phyloP scores from a whole-genome alignment of 2,797 vertebrate species.

The Centroberyx gerrardi region DNA sequence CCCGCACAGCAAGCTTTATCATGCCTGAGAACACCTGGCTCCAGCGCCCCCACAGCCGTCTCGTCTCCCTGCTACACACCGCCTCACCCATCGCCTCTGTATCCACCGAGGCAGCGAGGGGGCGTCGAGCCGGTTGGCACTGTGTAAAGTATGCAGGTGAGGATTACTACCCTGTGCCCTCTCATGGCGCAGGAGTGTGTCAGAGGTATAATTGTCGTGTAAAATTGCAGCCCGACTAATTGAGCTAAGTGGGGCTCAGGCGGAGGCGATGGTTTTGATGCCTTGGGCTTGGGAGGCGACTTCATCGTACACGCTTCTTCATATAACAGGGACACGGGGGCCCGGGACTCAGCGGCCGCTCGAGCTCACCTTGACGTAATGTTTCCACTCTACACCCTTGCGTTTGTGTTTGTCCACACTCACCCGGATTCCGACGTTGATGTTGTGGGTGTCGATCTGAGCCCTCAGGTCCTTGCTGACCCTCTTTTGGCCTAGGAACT shows the following conservation, averaged over 20 bases:
- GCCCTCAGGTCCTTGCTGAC: constrained; percentile 96
- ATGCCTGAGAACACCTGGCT: constrained; percentile 89
- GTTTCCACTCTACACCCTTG: neutral
- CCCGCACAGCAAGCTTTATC: constrained; percentile 88
- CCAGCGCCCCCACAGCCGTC: constrained; percentile 71
- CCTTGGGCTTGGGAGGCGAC: constrained; percentile 39
- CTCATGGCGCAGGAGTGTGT: constrained; percentile 39
- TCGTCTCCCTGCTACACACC: constrained; percentile 68
- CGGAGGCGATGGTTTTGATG: constrained; percentile 10
- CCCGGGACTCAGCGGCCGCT: neutral
- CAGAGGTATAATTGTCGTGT: constrained; percentile 50
- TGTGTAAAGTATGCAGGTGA: constrained; percentile 35
- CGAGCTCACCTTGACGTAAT: neutral
- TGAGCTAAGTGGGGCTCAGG: constrained; percentile 45
- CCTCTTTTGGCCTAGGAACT: constrained; percentile 95
- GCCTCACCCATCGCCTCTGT: constrained; percentile 63
- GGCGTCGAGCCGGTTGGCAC: constrained; percentile 60
- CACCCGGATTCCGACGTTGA: constrained; percentile 96
- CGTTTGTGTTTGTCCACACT: constrained; percentile 61
- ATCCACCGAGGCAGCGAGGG: constrained; percentile 59
- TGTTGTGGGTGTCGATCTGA: constrained; percentile 95
- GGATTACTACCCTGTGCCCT: constrained; percentile 34
- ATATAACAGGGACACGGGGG: neutral
- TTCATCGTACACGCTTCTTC: constrained; percentile 1
- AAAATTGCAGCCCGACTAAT: constrained; percentile 57